Evolutionary conservation across 2,113 vertebrate species (phyloP).

Genomic region (Nothocercus julius): DNA sequence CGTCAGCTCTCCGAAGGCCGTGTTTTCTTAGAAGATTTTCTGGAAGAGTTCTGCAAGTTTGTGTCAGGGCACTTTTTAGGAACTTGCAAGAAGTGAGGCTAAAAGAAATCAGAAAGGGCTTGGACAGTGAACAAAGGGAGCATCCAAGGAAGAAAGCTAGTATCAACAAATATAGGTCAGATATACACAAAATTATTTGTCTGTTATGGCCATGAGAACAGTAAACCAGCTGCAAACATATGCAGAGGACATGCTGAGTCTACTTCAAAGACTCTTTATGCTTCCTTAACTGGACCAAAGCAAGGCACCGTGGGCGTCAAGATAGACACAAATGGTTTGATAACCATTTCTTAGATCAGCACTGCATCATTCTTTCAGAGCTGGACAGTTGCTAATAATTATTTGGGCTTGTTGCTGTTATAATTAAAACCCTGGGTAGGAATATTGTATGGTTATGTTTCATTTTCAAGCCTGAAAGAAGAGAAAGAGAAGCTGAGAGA

Average conservation of each 20-base stretch:
- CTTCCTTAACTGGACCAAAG: conserved; percentile 40
- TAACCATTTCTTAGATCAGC: not conserved
- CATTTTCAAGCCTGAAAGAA: not conserved
- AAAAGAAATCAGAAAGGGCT: not conserved
- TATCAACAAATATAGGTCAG: not conserved
- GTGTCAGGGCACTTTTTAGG: not conserved
- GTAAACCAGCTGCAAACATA: conserved; percentile 58
- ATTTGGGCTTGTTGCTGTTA: not conserved
- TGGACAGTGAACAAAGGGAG: conserved; percentile 11
- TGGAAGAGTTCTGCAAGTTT: not conserved
- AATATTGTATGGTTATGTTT: not conserved
- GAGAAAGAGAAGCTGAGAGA: not conserved
- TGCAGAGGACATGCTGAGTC: conserved; percentile 46
- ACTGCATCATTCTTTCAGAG: not conserved
- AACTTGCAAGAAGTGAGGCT: not conserved
- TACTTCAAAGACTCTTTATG: conserved; percentile 70
- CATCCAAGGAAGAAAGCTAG: not conserved
- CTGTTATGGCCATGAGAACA: not conserved
- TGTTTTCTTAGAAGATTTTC: not conserved
- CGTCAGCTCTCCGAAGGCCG: not conserved
- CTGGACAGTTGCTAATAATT: not conserved
- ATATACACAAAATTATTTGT: conserved; percentile 29
- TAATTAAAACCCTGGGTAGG: not conserved
- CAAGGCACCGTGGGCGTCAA: not conserved
- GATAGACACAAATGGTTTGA: not conserved